Conservation (phyloP, 2,888 invertebrate genomes). For the Rhimphoctona megacephalus region DNA sequence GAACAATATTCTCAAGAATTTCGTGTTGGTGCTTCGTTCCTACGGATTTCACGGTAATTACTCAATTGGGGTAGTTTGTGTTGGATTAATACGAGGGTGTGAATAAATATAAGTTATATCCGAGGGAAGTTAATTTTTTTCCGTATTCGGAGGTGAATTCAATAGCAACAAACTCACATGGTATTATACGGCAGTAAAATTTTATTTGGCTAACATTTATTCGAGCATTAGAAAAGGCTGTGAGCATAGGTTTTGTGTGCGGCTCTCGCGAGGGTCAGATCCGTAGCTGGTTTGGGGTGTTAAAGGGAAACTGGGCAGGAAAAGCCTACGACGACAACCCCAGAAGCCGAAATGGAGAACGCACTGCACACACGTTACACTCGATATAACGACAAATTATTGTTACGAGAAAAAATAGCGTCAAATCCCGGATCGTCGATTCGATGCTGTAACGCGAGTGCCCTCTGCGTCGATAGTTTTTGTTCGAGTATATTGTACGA, state of each 20-base stretch:
- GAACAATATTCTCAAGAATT: not conserved
- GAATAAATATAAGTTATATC: conserved; percentile 17
- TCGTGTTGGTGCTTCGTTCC: not conserved
- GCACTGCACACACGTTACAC: conserved; percentile 77
- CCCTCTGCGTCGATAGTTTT: not conserved
- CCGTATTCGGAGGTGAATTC: conserved; percentile 76
- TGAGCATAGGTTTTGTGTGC: conserved; percentile 54
- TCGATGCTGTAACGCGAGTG: not conserved
- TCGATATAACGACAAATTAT: conserved; percentile 84
- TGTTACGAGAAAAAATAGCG: conserved; percentile 83
- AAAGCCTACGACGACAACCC: conserved; percentile 54
- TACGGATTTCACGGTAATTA: not conserved
- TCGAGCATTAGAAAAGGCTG: conserved; percentile 73
- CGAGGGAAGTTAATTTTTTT: not conserved
- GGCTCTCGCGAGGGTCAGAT: conserved; percentile 34
- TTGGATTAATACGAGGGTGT: conserved; percentile 34
- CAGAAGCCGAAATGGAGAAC: conserved; percentile 45
- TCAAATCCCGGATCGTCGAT: conserved; percentile 43
- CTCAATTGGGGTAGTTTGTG: not conserved
- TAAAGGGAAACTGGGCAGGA: conserved; percentile 29
- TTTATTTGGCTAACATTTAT: conserved; percentile 84
- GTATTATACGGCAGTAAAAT: conserved; percentile 84
- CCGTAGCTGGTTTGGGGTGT: conserved; percentile 16
- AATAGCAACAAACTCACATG: conserved; percentile 83
- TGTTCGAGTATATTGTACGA: conserved; percentile 75